Conservation (phyloP, 2,797 vertebrate species). For the Alectoris magna region DNA sequence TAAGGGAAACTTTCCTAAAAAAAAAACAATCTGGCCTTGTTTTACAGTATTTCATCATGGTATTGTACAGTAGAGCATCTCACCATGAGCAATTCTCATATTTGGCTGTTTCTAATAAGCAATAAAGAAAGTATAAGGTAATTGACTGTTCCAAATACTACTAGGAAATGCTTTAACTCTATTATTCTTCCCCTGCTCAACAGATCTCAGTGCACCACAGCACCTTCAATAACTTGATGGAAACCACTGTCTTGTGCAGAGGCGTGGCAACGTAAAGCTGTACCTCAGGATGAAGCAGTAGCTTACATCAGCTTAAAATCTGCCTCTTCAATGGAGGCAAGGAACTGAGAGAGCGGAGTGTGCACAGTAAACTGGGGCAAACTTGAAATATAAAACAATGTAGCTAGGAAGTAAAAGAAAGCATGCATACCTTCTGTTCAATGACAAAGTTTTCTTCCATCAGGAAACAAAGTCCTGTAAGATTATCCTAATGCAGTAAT, state of each 20-base stretch:
- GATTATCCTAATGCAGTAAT: neutral
- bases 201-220: neutral
- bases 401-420: neutral
- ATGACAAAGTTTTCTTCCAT: neutral
- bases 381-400: neutral
- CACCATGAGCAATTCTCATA: neutral
- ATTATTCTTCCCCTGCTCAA: neutral
- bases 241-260: neutral
- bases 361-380: neutral
- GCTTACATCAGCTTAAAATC: neutral
- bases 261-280: neutral
- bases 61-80: neutral
- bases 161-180: neutral
- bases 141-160: neutral
- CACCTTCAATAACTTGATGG: neutral
- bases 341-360: neutral
- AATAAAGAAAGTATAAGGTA: neutral
- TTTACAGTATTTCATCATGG: neutral
- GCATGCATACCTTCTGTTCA: neutral
- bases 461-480: neutral
- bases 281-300: neutral
- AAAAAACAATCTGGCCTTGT: fast-evolving
- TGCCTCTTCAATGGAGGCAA: neutral
- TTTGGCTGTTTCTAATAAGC: neutral
- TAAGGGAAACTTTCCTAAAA: neutral